These are phyloP conservation scores for Neomorphus geoffroyi DNA, from an alignment of 2,797 vertebrate species.

Conservation along the genomic window DNA sequence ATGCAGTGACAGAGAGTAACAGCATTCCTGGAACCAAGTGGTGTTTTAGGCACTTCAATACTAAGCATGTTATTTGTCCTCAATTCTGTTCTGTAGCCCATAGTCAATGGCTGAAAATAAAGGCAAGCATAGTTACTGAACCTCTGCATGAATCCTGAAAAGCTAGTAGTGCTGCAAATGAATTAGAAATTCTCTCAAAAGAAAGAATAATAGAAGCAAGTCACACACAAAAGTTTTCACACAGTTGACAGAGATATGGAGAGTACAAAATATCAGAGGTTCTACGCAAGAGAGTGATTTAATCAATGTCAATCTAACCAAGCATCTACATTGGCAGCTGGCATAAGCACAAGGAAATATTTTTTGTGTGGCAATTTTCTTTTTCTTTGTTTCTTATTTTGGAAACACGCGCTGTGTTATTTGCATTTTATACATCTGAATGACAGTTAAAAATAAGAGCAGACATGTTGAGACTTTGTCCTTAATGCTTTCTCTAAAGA, in stretches of 20 bases:
- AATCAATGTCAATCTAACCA: constrained; percentile 16
- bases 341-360: constrained; percentile 20
- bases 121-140: background rate
- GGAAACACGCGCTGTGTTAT: background rate
- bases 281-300: constrained; percentile 16
- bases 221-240: background rate
- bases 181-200: constrained; percentile 27
- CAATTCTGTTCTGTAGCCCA: background rate
- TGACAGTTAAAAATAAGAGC: constrained; percentile 32
- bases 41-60: background rate
- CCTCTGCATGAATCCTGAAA: background rate
- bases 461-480: background rate
- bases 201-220: constrained; percentile 20
- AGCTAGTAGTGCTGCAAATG: background rate
- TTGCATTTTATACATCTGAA: constrained; percentile 35
- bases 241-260: background rate
- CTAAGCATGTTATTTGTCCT: background rate
- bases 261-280: constrained; percentile 24
- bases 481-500: constrained; percentile 14
- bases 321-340: background rate
- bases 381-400: constrained; percentile 43
- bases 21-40: background rate
- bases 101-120: background rate
- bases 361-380: background rate
- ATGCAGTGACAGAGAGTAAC: background rate